Percentiles rank a stretch among this genome's conserved stretches.
Conservation (phyloP, 2,113 vertebrate species). For the Copsychus sechellarum region DNA sequence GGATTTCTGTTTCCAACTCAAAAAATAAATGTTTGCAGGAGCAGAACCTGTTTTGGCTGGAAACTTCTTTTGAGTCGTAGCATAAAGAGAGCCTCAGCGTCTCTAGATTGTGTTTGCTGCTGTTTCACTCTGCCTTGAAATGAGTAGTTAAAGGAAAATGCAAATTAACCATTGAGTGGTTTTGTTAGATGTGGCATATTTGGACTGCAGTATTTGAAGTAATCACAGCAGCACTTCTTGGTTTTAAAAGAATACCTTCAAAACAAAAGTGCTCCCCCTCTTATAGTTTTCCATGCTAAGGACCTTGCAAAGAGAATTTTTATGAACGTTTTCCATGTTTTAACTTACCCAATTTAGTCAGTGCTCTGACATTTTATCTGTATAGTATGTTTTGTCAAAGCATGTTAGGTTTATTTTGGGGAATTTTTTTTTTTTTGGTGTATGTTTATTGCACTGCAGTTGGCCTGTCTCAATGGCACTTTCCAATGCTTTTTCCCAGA, state of each 20-base stretch:
- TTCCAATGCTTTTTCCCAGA: not conserved
- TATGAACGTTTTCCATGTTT: not conserved
- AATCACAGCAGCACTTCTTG: not conserved
- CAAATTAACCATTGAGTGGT: not conserved
- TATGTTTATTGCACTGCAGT: not conserved
- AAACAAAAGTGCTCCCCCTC: not conserved
- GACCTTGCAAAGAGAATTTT: not conserved
- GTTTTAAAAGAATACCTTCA: not conserved
- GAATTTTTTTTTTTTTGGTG: not conserved
- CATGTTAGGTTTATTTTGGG: not conserved
- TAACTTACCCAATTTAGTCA: not conserved
- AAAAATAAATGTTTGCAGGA: not conserved
- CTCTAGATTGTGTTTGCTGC: not conserved
- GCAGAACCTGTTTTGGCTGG: not conserved
- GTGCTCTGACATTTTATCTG: not conserved
- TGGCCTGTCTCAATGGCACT: not conserved
- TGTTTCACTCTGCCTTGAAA: not conserved
- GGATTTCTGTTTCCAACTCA: not conserved
- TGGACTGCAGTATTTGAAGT: not conserved
- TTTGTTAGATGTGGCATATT: not conserved
- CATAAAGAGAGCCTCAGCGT: not conserved
- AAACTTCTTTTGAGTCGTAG: not conserved
- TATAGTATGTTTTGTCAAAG: not conserved
- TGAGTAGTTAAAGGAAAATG: not conserved
- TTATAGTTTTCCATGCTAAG: not conserved